Evolutionary conservation across 2,113 vertebrate genomes (phyloP).

Genomic region (Chaenogobius annularis): DNA sequence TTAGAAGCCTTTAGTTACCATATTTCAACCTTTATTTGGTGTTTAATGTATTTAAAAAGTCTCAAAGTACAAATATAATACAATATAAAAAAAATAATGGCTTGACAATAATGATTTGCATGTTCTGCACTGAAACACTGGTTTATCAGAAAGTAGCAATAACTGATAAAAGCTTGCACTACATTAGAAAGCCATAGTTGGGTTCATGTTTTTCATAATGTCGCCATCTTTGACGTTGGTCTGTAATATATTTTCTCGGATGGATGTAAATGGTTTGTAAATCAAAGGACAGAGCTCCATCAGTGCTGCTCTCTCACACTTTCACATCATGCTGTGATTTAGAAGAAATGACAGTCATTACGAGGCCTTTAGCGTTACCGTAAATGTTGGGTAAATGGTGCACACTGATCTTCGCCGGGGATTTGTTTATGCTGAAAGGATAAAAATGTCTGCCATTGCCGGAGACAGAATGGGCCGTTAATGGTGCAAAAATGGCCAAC

Average conservation of each 20-base stretch:
- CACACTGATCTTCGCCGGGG: conserved; percentile 10
- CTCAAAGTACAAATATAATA: too few relatives aligned
- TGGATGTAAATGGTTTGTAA: conserved; percentile 26
- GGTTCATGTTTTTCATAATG: conserved; percentile 1
- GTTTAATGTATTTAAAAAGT: too few relatives aligned
- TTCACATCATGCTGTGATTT: conserved; percentile 33
- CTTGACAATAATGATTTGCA: background rate
- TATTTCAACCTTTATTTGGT: too few relatives aligned
- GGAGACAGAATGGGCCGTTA: conserved; percentile 9
- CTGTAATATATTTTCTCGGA: conserved; percentile 5
- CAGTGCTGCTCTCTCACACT: conserved; percentile 28
- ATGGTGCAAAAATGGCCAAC: conserved; percentile 21
- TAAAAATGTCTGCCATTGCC: conserved; percentile 28
- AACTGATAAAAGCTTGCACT: background rate
- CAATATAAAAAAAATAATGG: too few relatives aligned
- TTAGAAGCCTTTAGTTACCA: too few relatives aligned
- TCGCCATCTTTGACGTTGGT: background rate
- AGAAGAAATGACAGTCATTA: conserved; percentile 40
- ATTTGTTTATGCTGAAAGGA: conserved; percentile 39
- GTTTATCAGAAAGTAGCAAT: too few relatives aligned
- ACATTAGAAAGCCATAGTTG: background rate
- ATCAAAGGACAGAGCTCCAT: conserved; percentile 35
- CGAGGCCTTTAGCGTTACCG: conserved; percentile 27
- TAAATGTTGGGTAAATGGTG: conserved; percentile 38
- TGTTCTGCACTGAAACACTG: background rate